Base-by-base conservation (phyloP, 2,888 invertebrate genomes). In the Crocallis elinguaria region DNA sequence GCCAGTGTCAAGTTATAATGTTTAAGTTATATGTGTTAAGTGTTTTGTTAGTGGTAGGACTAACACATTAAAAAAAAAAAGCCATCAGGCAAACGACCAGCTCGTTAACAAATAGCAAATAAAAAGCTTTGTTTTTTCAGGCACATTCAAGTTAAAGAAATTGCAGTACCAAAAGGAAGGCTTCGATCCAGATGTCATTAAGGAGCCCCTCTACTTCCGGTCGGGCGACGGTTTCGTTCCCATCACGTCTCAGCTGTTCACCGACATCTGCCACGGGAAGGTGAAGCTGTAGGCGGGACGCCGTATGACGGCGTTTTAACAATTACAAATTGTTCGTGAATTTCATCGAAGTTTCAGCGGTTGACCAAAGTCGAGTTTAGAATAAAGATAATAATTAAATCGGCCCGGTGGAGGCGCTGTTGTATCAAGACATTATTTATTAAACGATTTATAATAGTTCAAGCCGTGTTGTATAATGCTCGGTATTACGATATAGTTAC, bases 71-170 rank as follows among this genome's bases (percentile, higher is more conserved):
- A n/a, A n/a, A n/a, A n/a, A n/a, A n/a, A n/a, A n/a, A n/a, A n/a
- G n/a, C n/a, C n/a, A n/a, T n/a, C n/a, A n/a, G n/a, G n/a, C n/a
- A n/a, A n/a, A 4, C 5, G 19, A 17, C 17, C 21, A 8, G 16
- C 16, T 13, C 12, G 8, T 42, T 12, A 12, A 12, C 4, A 25
- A 11, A 11, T 30, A 16, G 9, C n/a, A 9, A 25, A 33, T 0
- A 8, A 17, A 17, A n/a, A 25, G 7, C 7, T 36, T 11, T 35
- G 11, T 35, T 19, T 1, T 75, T 71, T 82, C 93, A 92, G 96
- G 96, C 37, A 99, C 99, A 0, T 99, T 96, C 83, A 99, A 99
- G 88, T 82, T 99, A 66, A 97, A 97, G 86, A 99, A 99, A 80
- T 93, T 95, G 2, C 95, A 96, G 66, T 93, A 98, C 57, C 96